Evolutionary conservation across 2,888 invertebrate genomes (phyloP), one percentile per base, ranked within the genome.

Genomic region (Salticus scenicus): DNA sequence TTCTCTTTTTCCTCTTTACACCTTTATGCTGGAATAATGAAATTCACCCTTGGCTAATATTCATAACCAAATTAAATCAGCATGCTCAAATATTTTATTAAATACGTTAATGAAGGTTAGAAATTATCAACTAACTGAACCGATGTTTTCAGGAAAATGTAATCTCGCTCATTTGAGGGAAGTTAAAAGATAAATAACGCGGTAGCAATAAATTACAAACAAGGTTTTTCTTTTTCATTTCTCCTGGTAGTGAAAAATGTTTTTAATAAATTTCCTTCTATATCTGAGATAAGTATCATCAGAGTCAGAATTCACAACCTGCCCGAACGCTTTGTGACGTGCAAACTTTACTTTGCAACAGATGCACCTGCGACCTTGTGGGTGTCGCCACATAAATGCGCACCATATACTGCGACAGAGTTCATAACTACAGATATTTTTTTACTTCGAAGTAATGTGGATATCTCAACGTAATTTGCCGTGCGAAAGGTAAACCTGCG

Each of bases 351-450:
- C 42, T 42, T 69, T 41, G 51, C 14, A 72, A 57, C 72, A 72
- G 72, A 31, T 72, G 72, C 72, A 72, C 72, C 72, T 72, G 72
- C 57, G 72, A 72, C 72, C 72, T 72, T 72, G 72, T 72, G 57
- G 20, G 47, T 57, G 72, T 72, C 72, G 33, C 24, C n/a, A 20
- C 51, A 72, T 41, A 71, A 42, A 41, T 47, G 70, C 67, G 67
- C 67, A 67, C 37, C 67, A 67, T 67, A 67, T 20, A 37, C 67
- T 20, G 37, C 27, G 24, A 24, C 67, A 33, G 33, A 28, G 42
- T 70, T 42, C 42, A 42, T 33, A n/a, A 27, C 42, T 42, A 27
- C 37, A n/a, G 20, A 28, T 42, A 70, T 70, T 17, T 70, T 51
- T 70, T 70, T 42, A 42, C 42, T 24, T 70, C 42, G 41, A 41